Percentiles rank a stretch among this genome's conserved stretches.
These are phyloP conservation scores for Montipora sp. DNA, from an alignment of 64 coral and sea anemone genomes.

Conservation along the genomic window DNA sequence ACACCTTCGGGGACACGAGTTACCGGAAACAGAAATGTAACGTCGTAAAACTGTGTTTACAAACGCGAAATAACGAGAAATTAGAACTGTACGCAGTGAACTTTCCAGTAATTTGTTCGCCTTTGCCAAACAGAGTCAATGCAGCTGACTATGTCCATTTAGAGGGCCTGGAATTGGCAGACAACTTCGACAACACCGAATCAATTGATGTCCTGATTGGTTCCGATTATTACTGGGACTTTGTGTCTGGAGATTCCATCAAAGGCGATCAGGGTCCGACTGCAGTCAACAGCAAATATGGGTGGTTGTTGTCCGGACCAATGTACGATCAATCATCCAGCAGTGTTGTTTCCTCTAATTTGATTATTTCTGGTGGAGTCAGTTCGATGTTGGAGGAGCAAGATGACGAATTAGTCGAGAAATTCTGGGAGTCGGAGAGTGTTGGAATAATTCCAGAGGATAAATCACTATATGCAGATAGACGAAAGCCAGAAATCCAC, in stretches of 20 bases:
- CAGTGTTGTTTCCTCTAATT: conserved; percentile 28
- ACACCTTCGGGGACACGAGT: conserved; percentile 63
- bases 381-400: conserved; percentile 9
- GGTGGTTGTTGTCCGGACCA: conserved; percentile 75
- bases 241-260: conserved; percentile 47
- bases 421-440: conserved; percentile 79
- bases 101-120: conserved; percentile 57
- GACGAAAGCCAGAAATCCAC: conserved; percentile 21
- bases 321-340: background rate
- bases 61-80: conserved; percentile 51
- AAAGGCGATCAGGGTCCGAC: conserved; percentile 68
- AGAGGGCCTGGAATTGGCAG: conserved; percentile 54
- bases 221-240: conserved; percentile 81
- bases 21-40: conserved; percentile 53
- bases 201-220: conserved; percentile 71
- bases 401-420: conserved; percentile 38
- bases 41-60: conserved; percentile 47
- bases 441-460: conserved; percentile 51
- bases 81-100: conserved; percentile 48
- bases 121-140: conserved; percentile 19
- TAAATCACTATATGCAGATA: background rate
- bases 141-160: conserved; percentile 45
- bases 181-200: conserved; percentile 30
- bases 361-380: conserved; percentile 63
- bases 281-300: conserved; percentile 68